These are phyloP conservation scores for Nerophis ophidion DNA, from an alignment of 2,113 vertebrate genomes.

Conservation along the genomic window DNA sequence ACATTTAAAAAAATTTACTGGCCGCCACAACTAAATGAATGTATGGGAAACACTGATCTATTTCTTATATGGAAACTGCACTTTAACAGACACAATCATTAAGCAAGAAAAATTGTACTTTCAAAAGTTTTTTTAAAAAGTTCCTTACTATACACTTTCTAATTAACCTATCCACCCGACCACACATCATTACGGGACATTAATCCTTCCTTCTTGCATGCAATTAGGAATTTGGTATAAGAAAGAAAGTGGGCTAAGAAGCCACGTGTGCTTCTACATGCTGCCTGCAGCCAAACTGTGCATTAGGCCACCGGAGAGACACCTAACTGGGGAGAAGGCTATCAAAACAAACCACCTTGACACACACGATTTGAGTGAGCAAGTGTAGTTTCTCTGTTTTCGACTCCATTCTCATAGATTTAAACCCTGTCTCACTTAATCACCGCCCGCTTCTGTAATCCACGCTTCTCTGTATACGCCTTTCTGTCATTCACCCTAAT, in stretches of 20 bases:
- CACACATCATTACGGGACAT: no score
- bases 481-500: slow-evolving; percentile 35
- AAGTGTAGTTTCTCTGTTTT: slow-evolving; percentile 14
- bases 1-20: no score
- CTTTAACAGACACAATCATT: not conserved
- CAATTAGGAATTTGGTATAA: not conserved
- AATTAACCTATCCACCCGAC: slow-evolving; percentile 1
- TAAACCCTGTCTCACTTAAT: slow-evolving; percentile 32
- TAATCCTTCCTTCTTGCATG: no score
- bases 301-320: slow-evolving; percentile 49
- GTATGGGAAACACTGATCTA: no score
- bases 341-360: slow-evolving; percentile 47
- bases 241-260: slow-evolving; percentile 2
- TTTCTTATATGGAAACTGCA: no score
- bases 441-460: slow-evolving; percentile 38
- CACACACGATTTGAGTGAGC: slow-evolving; percentile 25
- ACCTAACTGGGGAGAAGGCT: slow-evolving; percentile 26
- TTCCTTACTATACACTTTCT: not conserved
- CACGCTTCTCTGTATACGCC: slow-evolving; percentile 24
- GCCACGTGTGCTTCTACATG: slow-evolving; percentile 25
- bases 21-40: no score
- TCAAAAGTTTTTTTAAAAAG: not conserved
- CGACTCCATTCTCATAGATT: slow-evolving; percentile 10
- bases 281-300: slow-evolving; percentile 62
- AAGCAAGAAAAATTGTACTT: not conserved